Evolutionary conservation across 2,888 invertebrate genomes (phyloP).

Genomic region (Rhagonycha lutea): DNA sequence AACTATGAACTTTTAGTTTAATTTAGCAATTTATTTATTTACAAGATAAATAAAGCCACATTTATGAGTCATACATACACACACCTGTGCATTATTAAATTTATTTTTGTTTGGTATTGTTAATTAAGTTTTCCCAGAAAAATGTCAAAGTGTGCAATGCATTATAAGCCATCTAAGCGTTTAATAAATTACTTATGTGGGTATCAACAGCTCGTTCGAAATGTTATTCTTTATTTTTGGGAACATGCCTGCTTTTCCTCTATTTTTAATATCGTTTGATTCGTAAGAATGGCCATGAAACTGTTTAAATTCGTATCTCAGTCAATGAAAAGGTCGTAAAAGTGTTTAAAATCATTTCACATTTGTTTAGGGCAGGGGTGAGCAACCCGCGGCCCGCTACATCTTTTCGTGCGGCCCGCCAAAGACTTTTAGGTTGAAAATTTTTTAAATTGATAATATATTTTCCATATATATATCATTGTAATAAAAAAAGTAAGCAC

Average conservation of each 20-base stretch:
- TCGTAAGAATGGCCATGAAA: too few relatives aligned
- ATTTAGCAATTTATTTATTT: neutral
- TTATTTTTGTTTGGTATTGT: neutral
- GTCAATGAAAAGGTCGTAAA: too few relatives aligned
- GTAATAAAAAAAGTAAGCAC: too few relatives aligned
- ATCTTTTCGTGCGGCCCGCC: too few relatives aligned
- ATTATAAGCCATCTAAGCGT: neutral
- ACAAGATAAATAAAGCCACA: neutral
- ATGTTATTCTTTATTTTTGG: neutral
- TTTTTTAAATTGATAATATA: too few relatives aligned
- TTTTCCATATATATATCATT: too few relatives aligned
- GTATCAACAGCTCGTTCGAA: neutral
- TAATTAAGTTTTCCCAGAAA: neutral
- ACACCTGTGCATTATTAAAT: neutral
- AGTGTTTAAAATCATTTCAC: too few relatives aligned
- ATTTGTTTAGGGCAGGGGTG: too few relatives aligned
- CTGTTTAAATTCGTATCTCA: too few relatives aligned
- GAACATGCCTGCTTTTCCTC: neutral
- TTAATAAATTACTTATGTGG: neutral
- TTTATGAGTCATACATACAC: neutral
- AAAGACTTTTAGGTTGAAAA: too few relatives aligned
- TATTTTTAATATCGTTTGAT: too few relatives aligned
- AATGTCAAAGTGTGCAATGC: neutral
- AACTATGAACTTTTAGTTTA: constrained; percentile 2
- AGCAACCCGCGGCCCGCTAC: too few relatives aligned